phyloP scores from a whole-genome alignment of 2,113 vertebrate species.

The Leptobrachium ailaonicum region DNA sequence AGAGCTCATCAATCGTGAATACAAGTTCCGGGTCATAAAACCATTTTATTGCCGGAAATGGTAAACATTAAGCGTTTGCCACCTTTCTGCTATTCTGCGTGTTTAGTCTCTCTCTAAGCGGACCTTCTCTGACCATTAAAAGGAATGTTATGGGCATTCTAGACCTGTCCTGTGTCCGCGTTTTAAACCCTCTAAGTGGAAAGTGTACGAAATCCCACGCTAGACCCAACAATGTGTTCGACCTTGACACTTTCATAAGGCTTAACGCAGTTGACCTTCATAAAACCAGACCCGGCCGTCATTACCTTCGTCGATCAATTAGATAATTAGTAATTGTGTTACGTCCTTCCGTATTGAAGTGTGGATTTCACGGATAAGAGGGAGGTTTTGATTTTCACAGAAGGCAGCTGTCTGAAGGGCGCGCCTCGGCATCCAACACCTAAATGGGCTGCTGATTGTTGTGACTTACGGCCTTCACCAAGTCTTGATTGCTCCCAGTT shows the following conservation, averaged over 20 bases:
- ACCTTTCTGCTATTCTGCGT: no score
- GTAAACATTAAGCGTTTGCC: no score
- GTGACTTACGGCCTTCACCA: conserved; percentile 19
- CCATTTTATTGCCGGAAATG: no score
- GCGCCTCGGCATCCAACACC: not conserved
- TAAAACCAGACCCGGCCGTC: not conserved
- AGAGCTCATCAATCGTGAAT: no score
- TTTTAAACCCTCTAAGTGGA: not conserved
- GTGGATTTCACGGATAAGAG: not conserved
- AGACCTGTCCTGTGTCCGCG: not conserved
- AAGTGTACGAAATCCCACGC: not conserved
- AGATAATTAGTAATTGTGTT: conserved; percentile 23
- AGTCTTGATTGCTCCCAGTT: conserved; percentile 22
- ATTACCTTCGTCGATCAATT: not conserved
- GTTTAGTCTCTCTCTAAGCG: no score
- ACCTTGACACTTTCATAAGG: not conserved
- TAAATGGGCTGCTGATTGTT: conserved; percentile 4
- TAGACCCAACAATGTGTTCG: not conserved
- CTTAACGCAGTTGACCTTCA: not conserved
- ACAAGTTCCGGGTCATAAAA: no score
- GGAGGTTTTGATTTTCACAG: not conserved
- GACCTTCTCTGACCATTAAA: no score
- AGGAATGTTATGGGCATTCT: no score
- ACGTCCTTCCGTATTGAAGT: conserved; percentile 16
- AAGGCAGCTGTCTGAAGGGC: not conserved